A percentile compares a stretch with the other conserved stretches of the same genome.
Evolutionary conservation across 2,888 invertebrate species (phyloP).

Genomic region (Reticulitermes lucifugus): DNA sequence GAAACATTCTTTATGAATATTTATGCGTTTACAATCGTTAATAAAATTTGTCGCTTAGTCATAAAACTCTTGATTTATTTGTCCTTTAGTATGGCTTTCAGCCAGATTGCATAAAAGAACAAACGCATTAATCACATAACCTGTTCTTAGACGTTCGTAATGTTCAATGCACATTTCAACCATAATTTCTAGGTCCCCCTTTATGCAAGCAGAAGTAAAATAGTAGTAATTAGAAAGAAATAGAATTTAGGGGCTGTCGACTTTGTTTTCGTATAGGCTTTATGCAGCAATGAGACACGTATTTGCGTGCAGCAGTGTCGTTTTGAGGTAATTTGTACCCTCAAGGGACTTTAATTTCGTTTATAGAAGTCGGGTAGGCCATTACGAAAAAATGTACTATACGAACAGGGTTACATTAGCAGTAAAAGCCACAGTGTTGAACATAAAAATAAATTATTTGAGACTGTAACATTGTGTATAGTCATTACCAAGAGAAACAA

Average conservation of each 20-base stretch:
- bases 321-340: slow-evolving; percentile 34
- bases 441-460: slow-evolving; percentile 28
- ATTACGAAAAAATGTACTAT: slow-evolving; percentile 16
- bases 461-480: background rate
- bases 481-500: background rate
- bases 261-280: background rate
- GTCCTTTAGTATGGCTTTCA: too few relatives aligned
- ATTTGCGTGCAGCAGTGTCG: slow-evolving; percentile 24
- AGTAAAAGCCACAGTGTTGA: slow-evolving; percentile 2
- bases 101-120: too few relatives aligned
- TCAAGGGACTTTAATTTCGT: slow-evolving; percentile 28
- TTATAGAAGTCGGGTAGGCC: slow-evolving; percentile 28
- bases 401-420: slow-evolving; percentile 19
- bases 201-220: background rate
- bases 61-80: too few relatives aligned
- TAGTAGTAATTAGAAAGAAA: background rate
- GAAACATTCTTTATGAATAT: too few relatives aligned
- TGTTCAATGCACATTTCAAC: too few relatives aligned
- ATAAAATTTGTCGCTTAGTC: too few relatives aligned
- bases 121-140: too few relatives aligned
- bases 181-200: background rate
- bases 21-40: too few relatives aligned
- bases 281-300: slow-evolving; percentile 5
- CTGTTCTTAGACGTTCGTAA: too few relatives aligned
- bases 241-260: slow-evolving; percentile 9